Conservation (phyloP, 2,113 vertebrate species). For the Callospermophilus lateralis region DNA sequence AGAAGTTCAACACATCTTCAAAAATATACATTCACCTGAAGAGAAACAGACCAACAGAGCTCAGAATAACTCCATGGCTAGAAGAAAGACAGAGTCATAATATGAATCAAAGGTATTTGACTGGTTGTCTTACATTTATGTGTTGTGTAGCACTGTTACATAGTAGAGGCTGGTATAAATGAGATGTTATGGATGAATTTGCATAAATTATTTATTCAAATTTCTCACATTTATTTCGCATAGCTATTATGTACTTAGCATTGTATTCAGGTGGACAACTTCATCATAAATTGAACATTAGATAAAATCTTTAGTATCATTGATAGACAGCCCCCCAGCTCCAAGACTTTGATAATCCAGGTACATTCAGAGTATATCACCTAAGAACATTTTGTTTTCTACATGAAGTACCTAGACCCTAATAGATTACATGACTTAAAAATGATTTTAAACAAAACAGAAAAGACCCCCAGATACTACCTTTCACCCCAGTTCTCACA, state of each 20-base stretch:
- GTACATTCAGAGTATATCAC: neutral
- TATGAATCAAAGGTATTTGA: neutral
- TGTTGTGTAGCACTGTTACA: neutral
- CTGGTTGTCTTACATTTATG: neutral
- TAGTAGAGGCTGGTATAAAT: neutral
- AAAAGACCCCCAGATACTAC: neutral
- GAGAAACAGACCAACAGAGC: neutral
- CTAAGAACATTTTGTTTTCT: neutral
- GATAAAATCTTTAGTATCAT: neutral
- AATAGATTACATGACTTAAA: neutral
- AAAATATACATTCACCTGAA: constrained; percentile 41
- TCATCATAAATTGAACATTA: neutral
- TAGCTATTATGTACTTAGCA: neutral
- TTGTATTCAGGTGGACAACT: neutral
- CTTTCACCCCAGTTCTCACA: neutral
- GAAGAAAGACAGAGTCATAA: neutral
- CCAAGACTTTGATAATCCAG: neutral
- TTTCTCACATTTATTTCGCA: neutral
- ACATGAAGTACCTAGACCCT: neutral
- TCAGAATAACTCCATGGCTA: constrained; percentile 22
- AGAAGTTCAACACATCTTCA: constrained; percentile 59
- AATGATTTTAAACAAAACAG: neutral
- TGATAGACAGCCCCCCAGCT: neutral
- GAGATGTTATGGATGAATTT: neutral
- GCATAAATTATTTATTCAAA: neutral